Conservation (phyloP, 2,888 invertebrate genomes). For the Criorhina ranunculi region DNA sequence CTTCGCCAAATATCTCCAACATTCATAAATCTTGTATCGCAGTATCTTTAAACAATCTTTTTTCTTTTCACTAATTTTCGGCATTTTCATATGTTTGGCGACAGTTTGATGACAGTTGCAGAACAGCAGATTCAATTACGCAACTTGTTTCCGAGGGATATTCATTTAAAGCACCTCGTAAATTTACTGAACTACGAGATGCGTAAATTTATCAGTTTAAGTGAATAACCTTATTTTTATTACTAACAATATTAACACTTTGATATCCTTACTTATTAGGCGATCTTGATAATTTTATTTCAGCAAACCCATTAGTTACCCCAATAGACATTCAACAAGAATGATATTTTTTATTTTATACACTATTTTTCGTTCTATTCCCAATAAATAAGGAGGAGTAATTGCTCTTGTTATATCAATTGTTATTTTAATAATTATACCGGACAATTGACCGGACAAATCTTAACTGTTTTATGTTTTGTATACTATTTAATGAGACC, state of each 20-base stretch:
- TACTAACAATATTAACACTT: constrained; percentile 86
- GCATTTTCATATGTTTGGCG: too few relatives aligned
- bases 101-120: too few relatives aligned
- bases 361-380: constrained; percentile 92
- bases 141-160: too few relatives aligned
- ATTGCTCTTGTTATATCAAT: constrained; percentile 86
- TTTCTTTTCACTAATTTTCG: too few relatives aligned
- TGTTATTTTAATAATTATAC: constrained; percentile 88
- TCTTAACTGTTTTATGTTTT: constrained; percentile 87
- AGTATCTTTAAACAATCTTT: too few relatives aligned
- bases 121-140: too few relatives aligned
- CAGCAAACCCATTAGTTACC: constrained; percentile 85
- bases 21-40: too few relatives aligned
- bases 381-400: constrained; percentile 92
- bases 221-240: too few relatives aligned
- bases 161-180: too few relatives aligned
- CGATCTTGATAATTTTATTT: constrained; percentile 91
- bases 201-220: too few relatives aligned
- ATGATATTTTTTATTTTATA: constrained; percentile 93
- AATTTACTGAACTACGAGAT: too few relatives aligned
- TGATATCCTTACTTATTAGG: constrained; percentile 87
- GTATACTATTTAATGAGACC: constrained; percentile 86
- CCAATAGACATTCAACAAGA: constrained; percentile 92
- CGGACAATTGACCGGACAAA: constrained; percentile 88
- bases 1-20: too few relatives aligned